Evolutionary conservation across 2,888 invertebrate genomes (phyloP).

Genomic region (Eupelmus urozonus): DNA sequence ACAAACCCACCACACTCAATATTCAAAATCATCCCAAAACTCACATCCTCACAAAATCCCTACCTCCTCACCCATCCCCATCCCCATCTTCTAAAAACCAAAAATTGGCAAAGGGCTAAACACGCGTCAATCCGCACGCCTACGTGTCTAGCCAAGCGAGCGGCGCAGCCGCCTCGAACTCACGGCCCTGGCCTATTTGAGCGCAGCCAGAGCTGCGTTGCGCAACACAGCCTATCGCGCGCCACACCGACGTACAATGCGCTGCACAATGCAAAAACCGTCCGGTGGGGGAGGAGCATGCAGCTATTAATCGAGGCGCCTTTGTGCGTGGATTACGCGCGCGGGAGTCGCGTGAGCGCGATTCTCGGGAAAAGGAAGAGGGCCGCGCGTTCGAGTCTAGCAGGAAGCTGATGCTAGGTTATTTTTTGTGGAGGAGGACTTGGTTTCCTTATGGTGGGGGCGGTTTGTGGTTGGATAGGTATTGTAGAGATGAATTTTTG

Average conservation of each 20-base stretch:
- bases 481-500: too few species aligned
- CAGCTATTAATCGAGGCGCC: neutral
- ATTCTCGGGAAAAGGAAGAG: too few species aligned
- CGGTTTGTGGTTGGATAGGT: too few species aligned
- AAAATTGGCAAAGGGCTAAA: neutral
- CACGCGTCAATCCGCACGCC: neutral
- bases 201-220: neutral
- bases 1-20: too few species aligned
- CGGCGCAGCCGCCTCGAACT: neutral
- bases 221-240: neutral
- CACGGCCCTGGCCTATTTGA: constrained; percentile 11
- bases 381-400: neutral
- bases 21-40: too few species aligned
- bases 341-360: too few species aligned
- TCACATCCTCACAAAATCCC: too few species aligned
- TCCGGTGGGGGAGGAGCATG: neutral
- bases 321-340: neutral
- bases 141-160: too few species aligned
- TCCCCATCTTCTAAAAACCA: too few species aligned
- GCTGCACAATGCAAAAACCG: neutral
- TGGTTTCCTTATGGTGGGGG: too few species aligned
- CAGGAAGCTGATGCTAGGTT: neutral
- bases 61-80: too few species aligned
- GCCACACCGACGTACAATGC: neutral
- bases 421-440: too few species aligned